These are phyloP conservation scores for Eulemur macaco DNA, from an alignment of 2,113 vertebrate genomes.

Conservation along the genomic window DNA sequence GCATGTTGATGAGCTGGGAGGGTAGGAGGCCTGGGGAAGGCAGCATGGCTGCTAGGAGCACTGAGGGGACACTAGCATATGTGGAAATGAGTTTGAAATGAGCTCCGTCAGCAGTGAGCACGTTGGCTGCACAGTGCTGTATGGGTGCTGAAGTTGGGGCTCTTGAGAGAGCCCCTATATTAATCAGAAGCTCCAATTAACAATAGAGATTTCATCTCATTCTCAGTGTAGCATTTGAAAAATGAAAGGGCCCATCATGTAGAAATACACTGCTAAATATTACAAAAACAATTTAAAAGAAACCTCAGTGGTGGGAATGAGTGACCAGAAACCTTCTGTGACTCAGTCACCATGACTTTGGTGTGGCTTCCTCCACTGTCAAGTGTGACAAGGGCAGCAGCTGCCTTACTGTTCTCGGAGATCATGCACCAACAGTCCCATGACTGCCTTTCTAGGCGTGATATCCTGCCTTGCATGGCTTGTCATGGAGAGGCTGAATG, in stretches of 20 bases:
- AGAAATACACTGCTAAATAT: background rate
- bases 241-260: background rate
- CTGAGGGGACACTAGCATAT: background rate
- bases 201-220: background rate
- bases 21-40: background rate
- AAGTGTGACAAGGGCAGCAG: background rate
- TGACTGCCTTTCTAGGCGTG: background rate
- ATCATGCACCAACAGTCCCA: background rate
- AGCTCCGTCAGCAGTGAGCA: background rate
- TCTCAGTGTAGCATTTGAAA: conserved; percentile 6
- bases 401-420: background rate
- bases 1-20: background rate
- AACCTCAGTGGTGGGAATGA: background rate
- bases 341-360: background rate
- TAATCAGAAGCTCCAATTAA: background rate
- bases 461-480: background rate
- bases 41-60: background rate
- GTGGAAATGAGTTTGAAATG: background rate
- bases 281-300: conserved; percentile 16
- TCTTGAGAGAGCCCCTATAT: background rate
- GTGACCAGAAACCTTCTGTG: background rate
- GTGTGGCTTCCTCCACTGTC: background rate
- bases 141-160: no score
- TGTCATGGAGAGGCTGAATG: background rate
- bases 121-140: background rate